Evolutionary conservation across 1,140 invertebrate genomes (phyloP), one percentile per base, ranked within the genome.

Genomic region (Microplitis mediator): DNA sequence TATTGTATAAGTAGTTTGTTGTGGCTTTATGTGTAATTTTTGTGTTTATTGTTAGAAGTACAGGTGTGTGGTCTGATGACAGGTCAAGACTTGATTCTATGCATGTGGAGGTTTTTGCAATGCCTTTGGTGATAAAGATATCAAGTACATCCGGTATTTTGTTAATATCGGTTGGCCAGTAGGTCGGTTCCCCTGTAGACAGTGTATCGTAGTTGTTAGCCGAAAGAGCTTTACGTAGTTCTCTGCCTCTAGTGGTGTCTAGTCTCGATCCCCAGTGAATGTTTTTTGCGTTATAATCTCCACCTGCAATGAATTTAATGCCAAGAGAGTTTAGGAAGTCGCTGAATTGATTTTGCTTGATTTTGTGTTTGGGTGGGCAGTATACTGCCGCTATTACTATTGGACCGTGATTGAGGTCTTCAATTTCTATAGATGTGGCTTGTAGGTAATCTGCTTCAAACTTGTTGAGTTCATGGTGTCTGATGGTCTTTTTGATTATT

Each of bases 221-320:
- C 6, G 65, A 60, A 13, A 81, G 76, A 6, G 77, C 70, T 73
- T 63, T 73, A n/a, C 81, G 75, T 3, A 84, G 75, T 68, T 84
- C 75, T 52, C 74, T 70, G 2, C 80, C 79, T 72, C 75, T 83
- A n/a, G 82, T 69, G 14, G 74, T 80, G 3, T 50, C 68, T 16
- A 81, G 66, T 73, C 85, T 82, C 2, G 82, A 87, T 0, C 83
- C 84, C 85, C 84, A 87, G 35, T 75, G 65, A 9, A 71, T 74
- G 56, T 86, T 80, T 77, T 87, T 87, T n/a, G 82, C 82, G 71
- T 88, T 88, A 56, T 79, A 87, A 64, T 88, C 83, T 0, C 84
- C 84, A 13, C 80, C 84, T 34, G 74, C 76, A 14, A 83, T 72
- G 51, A 74, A 80, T n/a, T 56, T 35, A 5, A 45, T 23, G 4